phyloP scores from a whole-genome alignment of 2,888 invertebrate genomes.

The Alcis repandata region DNA sequence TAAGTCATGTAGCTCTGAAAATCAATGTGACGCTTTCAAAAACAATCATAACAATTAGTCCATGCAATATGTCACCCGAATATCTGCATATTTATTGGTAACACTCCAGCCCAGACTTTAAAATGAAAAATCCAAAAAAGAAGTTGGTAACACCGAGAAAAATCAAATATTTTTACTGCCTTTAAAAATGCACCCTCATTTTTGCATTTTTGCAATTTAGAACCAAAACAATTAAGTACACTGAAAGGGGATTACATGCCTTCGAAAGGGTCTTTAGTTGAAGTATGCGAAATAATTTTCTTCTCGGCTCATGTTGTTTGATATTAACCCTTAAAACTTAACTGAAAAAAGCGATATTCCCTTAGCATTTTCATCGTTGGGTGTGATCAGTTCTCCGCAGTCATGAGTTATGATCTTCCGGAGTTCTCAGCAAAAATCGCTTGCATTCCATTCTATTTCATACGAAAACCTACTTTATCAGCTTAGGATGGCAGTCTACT shows the following conservation, averaged over 20 bases:
- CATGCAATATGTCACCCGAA: slow-evolving; percentile 60
- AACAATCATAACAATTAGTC: slow-evolving; percentile 58
- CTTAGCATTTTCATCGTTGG: slow-evolving; percentile 44
- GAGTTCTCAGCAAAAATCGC: slow-evolving; percentile 70
- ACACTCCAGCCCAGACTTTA: slow-evolving; percentile 47
- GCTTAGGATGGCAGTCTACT: slow-evolving; percentile 54
- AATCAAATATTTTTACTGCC: slow-evolving; percentile 32
- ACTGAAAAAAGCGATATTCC: slow-evolving; percentile 48
- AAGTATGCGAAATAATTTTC: slow-evolving; percentile 65
- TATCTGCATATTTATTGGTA: slow-evolving; percentile 67
- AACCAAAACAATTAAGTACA: slow-evolving; percentile 83
- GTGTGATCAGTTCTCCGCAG: slow-evolving; percentile 68
- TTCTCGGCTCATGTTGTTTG: slow-evolving; percentile 23
- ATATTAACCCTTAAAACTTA: slow-evolving; percentile 15
- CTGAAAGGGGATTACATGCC: slow-evolving; percentile 70
- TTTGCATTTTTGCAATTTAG: slow-evolving; percentile 67
- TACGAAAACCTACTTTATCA: slow-evolving; percentile 69
- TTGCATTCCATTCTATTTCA: slow-evolving; percentile 60
- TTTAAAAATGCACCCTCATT: slow-evolving; percentile 74
- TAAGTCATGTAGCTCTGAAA: not conserved
- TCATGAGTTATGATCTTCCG: slow-evolving; percentile 78
- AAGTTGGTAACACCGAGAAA: slow-evolving; percentile 39
- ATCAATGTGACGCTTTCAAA: not conserved
- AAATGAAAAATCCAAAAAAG: slow-evolving; percentile 39
- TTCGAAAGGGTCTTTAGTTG: slow-evolving; percentile 71